A percentile compares a stretch with the other conserved stretches of the same genome.
Evolutionary conservation across 2,113 vertebrate genomes (phyloP).

Genomic region (Empidonax traillii): DNA sequence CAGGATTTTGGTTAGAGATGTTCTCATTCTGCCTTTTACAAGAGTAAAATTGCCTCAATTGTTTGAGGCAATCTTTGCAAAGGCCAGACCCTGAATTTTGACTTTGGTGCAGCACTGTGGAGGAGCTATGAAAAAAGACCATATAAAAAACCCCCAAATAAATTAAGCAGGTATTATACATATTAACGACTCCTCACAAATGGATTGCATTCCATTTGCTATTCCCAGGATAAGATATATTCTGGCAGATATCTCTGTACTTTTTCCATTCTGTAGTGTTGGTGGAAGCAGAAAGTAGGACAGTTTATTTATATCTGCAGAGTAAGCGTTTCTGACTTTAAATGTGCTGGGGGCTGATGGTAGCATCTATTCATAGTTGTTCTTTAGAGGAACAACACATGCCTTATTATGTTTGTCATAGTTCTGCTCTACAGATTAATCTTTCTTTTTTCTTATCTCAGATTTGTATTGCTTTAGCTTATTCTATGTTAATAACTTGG

Average conservation of each 20-base stretch:
- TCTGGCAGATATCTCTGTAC: neutral
- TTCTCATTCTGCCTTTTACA: neutral
- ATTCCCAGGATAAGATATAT: neutral
- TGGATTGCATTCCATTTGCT: neutral
- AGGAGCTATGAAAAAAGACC: neutral
- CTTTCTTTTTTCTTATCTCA: neutral
- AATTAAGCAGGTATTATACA: neutral
- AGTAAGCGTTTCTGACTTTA: neutral
- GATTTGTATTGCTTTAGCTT: neutral
- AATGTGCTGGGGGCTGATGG: neutral
- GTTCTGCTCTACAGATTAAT: neutral
- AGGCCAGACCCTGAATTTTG: neutral
- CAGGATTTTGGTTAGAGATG: neutral
- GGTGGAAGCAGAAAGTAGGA: slow-evolving; percentile 24
- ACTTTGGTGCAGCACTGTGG: neutral
- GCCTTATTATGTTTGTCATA: neutral
- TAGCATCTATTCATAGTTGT: neutral
- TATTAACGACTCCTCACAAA: neutral
- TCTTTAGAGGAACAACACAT: neutral
- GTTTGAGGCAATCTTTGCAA: neutral
- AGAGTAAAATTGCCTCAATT: too few relatives aligned
- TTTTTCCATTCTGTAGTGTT: neutral
- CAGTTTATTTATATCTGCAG: slow-evolving; percentile 49
- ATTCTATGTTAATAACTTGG: neutral
- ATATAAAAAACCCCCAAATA: neutral